Base-by-base conservation (phyloP, 2,888 invertebrate species). In the Lasioglossum morio region DNA sequence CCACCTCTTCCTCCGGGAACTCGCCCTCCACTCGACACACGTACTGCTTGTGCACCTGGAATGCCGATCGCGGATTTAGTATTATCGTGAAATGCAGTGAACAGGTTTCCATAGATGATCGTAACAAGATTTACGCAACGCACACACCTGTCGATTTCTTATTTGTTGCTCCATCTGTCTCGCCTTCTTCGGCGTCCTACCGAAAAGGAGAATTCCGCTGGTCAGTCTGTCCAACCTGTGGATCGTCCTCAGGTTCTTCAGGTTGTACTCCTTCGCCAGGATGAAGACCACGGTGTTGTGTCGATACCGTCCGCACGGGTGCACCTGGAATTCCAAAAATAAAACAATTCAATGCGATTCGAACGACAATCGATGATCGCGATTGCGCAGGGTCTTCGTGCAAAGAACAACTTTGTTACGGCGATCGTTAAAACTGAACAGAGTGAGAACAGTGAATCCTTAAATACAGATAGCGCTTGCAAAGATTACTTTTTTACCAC, bases 261-360 rank as follows among this genome's bases (percentile, higher is more conserved):
- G 96, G 95, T 98, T 98, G 95, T 99, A 98, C 95, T 99, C 99
- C 96, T 99, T 99, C 92, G 99, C 98, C 93, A 99, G 96, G 93
- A 99, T 99, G 95, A 98, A 99, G 81, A 98, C 98, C 88, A 99
- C 98, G 12, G 99, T 99, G 96, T 99, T 99, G 96, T 99, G 98
- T 79, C 99, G 97, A 96, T 99, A 99, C 94, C 99, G 97, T 86
- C 99, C 99, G 95, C 99, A 99, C 4, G 99, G 99, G 95, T 99
- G 99, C 85, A 99, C 98, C 98, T 99, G 96, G n/a, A 94, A 94
- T 88, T 60, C 87, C 40, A 34, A 37, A 37, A n/a, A n/a, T 2
- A n/a, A 53, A 53, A n/a, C 10, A 1, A 53, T 8, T n/a, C 53
- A 53, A n/a, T 53, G 37, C 69, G 10, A 40, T 5, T 40, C 37